Evolutionary conservation across 1,140 invertebrate species (phyloP).

Genomic region (Eriocheir sinensis): DNA sequence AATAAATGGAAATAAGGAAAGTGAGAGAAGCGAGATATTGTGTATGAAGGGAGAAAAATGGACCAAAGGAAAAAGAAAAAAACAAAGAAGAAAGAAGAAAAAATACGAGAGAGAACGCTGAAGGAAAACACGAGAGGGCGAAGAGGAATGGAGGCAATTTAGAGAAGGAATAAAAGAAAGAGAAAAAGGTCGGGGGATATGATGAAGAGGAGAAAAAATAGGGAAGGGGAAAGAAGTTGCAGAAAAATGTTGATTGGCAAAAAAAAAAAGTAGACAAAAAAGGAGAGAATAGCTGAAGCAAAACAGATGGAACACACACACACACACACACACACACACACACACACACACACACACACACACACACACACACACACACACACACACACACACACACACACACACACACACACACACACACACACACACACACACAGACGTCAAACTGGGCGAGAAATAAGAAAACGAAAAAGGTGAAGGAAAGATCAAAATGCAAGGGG

Average conservation of each 20-base stretch:
- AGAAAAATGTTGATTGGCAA: no score
- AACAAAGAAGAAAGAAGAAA: background rate
- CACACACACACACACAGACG: slow-evolving; percentile 18
- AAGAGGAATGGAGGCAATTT: background rate
- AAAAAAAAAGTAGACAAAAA: background rate
- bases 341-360: no score
- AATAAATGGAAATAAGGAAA: no score
- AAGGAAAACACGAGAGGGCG: background rate
- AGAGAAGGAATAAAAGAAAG: background rate
- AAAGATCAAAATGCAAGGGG: background rate
- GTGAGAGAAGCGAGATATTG: no score
- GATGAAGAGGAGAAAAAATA: no score
- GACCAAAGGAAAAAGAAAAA: background rate
- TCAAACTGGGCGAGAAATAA: no score
- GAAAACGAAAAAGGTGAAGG: background rate
- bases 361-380: background rate
- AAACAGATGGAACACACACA: no score
- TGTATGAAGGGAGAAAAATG: background rate
- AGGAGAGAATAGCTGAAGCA: background rate
- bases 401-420: background rate
- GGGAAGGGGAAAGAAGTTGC: no score
- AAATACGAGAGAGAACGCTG: no score
- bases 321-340: no score
- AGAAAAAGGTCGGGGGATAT: no score
- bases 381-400: background rate